Base-by-base conservation (phyloP, 2,113 vertebrate genomes). In the Mesembrinibis cayennensis region DNA sequence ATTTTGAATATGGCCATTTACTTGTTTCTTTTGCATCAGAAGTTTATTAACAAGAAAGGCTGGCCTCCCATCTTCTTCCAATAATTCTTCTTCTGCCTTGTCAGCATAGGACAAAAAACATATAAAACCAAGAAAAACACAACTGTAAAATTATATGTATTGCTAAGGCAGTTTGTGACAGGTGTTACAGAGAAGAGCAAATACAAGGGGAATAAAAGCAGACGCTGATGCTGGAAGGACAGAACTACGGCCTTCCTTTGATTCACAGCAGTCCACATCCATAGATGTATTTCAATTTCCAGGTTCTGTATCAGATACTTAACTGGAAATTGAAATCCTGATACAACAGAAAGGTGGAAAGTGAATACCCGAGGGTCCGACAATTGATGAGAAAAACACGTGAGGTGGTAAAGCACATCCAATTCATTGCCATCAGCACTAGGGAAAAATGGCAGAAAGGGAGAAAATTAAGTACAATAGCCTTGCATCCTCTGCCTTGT, bases 291-390 rank as follows among this genome's bases (percentile, higher is more conserved):
- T 86, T 74, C 63, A 72, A 82, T 92, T 93, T 89, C 52, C 73
- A 82, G 38, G 49, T 58, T 79, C 25, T 50, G 40, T 56, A 79
- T 38, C 63, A 59, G 14, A 49, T 27, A 65, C 32, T 82, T 84
- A 87, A 78, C 76, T 49, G 87, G 76, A 94, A 96, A 97, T 83
- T 90, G 82, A 97, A 95, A 95, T 82, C 66, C 53, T 87, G 27
- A 38, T 92, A 76, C 13, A 62, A 87, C 8, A 86, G 21, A 78
- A 82, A 80, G 26, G 76, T 92, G 82, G 79, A 61, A 92, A 95
- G 44, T 65, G 52, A 96, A 93, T 74, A 93, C 49, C 14, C 1
- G 2, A 62, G n/a, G n/a, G 49, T 0, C 11, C 13, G 59, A 61
- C 2, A 58, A n/a, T 26, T 63, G 63, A 66, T 76, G 62, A 80